A percentile compares a stretch with the other conserved stretches of the same genome.
Conservation (phyloP, 2,113 vertebrate species). For the Macrotis lagotis region DNA sequence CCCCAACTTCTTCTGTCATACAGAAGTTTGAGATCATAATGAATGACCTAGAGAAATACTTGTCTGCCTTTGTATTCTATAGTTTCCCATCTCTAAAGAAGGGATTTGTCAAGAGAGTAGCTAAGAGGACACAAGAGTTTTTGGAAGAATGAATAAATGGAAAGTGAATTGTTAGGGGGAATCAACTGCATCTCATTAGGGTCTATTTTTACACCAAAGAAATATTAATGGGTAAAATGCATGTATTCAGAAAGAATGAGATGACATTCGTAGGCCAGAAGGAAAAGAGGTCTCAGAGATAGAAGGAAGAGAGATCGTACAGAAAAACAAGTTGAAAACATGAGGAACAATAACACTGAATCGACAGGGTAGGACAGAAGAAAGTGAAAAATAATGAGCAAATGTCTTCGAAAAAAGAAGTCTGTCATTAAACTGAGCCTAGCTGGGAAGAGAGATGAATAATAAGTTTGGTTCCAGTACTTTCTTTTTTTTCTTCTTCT, state of each 20-base stretch:
- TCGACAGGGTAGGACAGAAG: slow-evolving; percentile 59
- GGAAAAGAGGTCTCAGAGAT: slow-evolving; percentile 58
- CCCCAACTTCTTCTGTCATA: slow-evolving; percentile 7
- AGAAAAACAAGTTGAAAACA: slow-evolving; percentile 28
- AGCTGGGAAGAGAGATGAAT: slow-evolving; percentile 55
- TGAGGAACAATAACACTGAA: not conserved
- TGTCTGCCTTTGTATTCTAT: slow-evolving; percentile 19
- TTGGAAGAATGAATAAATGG: slow-evolving; percentile 20
- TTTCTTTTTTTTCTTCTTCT: slow-evolving; percentile 54
- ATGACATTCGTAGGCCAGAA: slow-evolving; percentile 29
- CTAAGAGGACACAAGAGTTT: slow-evolving; percentile 12
- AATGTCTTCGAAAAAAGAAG: slow-evolving; percentile 55
- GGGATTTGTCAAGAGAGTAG: slow-evolving; percentile 15
- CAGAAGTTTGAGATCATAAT: slow-evolving; percentile 33
- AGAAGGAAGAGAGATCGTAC: slow-evolving; percentile 42
- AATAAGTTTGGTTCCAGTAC: slow-evolving; percentile 53
- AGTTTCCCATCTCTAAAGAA: slow-evolving; percentile 26
- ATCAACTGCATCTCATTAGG: slow-evolving; percentile 47
- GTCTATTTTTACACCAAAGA: slow-evolving; percentile 24
- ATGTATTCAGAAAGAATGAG: slow-evolving; percentile 48
- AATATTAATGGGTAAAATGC: slow-evolving; percentile 39
- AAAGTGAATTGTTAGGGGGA: not conserved
- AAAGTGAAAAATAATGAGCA: slow-evolving; percentile 69
- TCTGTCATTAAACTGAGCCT: slow-evolving; percentile 70
- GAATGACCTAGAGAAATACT: not conserved